These are phyloP conservation scores for Neoscelio sp. DNA, from an alignment of 2,888 invertebrate genomes.

Conservation along the genomic window DNA sequence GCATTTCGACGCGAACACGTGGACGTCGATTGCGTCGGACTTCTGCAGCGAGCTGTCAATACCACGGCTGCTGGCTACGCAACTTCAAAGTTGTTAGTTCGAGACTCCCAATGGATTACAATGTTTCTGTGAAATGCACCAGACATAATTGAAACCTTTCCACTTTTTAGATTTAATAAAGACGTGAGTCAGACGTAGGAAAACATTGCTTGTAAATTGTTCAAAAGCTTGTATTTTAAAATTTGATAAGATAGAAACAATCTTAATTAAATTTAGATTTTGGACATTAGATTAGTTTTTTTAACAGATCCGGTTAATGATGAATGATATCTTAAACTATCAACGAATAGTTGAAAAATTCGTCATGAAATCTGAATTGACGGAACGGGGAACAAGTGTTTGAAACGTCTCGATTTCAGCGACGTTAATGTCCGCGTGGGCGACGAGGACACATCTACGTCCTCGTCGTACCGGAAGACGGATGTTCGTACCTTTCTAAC, in stretches of 20 bases:
- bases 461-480: conserved; percentile 76
- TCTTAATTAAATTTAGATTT: too few species aligned
- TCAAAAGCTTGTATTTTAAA: too few species aligned
- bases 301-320: too few species aligned
- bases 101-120: conserved; percentile 68
- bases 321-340: too few species aligned
- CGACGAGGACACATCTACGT: conserved; percentile 73
- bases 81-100: conserved; percentile 53
- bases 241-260: too few species aligned
- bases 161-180: conserved; percentile 41
- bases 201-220: too few species aligned
- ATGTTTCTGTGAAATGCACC: conserved; percentile 53
- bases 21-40: conserved; percentile 71
- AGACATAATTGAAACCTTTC: conserved; percentile 51
- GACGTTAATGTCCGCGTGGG: conserved; percentile 71
- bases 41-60: conserved; percentile 64
- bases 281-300: too few species aligned
- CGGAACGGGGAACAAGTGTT: conserved; percentile 57
- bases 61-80: conserved; percentile 46
- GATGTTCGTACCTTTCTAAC: conserved; percentile 79
- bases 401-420: conserved; percentile 62
- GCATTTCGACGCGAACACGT: too few species aligned
- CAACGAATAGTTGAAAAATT: conserved; percentile 31
- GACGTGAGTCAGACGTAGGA: conserved; percentile 4
- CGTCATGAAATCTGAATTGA: conserved; percentile 22